A percentile compares a stretch with the other conserved stretches of the same genome.
These are phyloP conservation scores for Drosophila baimaii DNA, from an alignment of 1,140 invertebrate species.

Conservation along the genomic window DNA sequence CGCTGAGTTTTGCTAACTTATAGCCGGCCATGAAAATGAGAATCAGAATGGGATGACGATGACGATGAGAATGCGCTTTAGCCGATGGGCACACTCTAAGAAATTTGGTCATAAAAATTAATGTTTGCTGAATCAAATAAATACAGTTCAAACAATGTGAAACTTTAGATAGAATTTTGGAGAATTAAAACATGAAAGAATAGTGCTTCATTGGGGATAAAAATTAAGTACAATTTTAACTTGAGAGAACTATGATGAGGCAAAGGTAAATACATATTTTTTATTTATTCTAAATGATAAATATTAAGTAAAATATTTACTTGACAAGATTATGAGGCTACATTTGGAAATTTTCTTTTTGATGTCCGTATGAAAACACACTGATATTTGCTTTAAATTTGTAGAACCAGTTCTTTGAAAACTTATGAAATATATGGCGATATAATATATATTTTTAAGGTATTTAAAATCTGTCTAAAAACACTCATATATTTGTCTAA, in stretches of 20 bases:
- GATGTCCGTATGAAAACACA: neutral
- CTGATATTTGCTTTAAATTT: neutral
- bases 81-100: conserved; percentile 38
- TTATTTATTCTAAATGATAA: neutral
- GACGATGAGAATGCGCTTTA: conserved; percentile 67
- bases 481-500: too few relatives aligned
- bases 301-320: neutral
- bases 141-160: neutral
- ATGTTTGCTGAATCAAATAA: conserved; percentile 3
- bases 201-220: neutral
- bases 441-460: too few relatives aligned
- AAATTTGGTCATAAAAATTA: neutral
- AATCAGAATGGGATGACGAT: conserved; percentile 55
- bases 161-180: neutral
- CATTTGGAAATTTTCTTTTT: neutral
- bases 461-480: too few relatives aligned
- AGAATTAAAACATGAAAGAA: neutral
- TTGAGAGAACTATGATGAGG: neutral
- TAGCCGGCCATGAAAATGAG: conserved; percentile 67
- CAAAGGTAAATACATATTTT: too few relatives aligned
- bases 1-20: conserved; percentile 49
- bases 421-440: too few relatives aligned
- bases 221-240: neutral
- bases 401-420: too few relatives aligned
- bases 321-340: neutral